phyloP scores from a whole-genome alignment of 2,113 vertebrate genomes.

The Perca flavescens region DNA sequence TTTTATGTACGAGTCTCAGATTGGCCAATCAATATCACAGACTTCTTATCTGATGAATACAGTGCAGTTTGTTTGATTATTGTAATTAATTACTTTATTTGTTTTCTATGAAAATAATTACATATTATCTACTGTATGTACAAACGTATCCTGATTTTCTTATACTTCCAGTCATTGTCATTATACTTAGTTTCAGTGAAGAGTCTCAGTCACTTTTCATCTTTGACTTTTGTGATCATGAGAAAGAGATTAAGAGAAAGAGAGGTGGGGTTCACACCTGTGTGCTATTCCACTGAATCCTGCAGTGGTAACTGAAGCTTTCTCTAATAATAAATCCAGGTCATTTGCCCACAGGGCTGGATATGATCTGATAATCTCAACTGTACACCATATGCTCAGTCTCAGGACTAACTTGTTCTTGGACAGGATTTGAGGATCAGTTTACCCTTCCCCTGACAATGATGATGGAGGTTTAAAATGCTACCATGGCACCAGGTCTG shows the following conservation, averaged over 20 bases:
- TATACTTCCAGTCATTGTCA: not conserved
- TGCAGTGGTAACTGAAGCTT: slow-evolving; percentile 35
- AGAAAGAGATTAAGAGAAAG: slow-evolving; percentile 8
- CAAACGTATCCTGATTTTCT: not conserved
- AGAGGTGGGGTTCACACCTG: slow-evolving; percentile 31
- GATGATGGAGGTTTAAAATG: not conserved
- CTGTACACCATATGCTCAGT: not conserved
- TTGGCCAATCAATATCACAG: not conserved
- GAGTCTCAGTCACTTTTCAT: slow-evolving; percentile 24
- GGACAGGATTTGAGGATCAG: slow-evolving; percentile 15
- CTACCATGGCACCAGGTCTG: not conserved
- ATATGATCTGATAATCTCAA: slow-evolving; percentile 41
- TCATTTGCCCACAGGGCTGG: slow-evolving; percentile 36
- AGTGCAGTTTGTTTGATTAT: not conserved
- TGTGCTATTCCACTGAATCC: slow-evolving; percentile 14
- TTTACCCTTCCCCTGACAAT: slow-evolving; percentile 20
- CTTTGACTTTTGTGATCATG: slow-evolving; percentile 30
- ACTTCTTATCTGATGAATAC: not conserved
- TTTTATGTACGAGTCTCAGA: not conserved
- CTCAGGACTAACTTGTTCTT: slow-evolving; percentile 39
- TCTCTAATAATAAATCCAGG: slow-evolving; percentile 39
- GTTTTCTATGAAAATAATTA: not conserved
- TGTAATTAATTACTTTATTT: not conserved
- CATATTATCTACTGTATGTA: not conserved
- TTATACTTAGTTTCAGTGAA: not conserved